Evolutionary conservation across 2,797 vertebrate species (phyloP).

Genomic region (Manis crassicaudata): DNA sequence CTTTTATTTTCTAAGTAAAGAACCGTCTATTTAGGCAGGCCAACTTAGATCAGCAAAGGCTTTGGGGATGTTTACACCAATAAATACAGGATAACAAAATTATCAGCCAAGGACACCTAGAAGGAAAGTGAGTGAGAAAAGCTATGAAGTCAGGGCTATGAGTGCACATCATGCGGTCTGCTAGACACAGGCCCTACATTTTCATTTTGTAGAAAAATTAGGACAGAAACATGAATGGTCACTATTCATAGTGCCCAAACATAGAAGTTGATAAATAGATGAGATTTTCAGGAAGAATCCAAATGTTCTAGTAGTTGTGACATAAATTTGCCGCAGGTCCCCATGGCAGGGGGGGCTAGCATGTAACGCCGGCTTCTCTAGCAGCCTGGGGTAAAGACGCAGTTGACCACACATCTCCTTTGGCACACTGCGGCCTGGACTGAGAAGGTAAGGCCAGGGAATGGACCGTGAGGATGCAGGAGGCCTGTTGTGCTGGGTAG

Average conservation of each 20-base stretch:
- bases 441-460: neutral
- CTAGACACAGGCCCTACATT: fast-evolving
- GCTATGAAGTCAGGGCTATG: too few relatives aligned
- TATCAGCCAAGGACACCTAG: neutral
- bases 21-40: neutral
- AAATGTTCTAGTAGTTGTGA: neutral
- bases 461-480: fast-evolving
- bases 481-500: fast-evolving
- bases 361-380: neutral
- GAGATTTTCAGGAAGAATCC: neutral
- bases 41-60: neutral
- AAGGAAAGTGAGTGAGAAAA: too few relatives aligned
- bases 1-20: neutral
- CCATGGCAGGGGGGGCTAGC: too few relatives aligned
- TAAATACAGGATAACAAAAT: neutral
- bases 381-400: fast-evolving
- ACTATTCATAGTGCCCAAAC: neutral
- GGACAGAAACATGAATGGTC: neutral
- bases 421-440: fast-evolving
- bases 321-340: neutral
- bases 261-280: neutral
- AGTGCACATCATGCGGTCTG: fast-evolving
- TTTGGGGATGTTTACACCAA: neutral
- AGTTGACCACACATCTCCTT: fast-evolving
- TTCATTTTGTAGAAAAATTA: neutral